Evolutionary conservation across 2,888 invertebrate species (phyloP).

Genomic region (Tetragonisca angustula): DNA sequence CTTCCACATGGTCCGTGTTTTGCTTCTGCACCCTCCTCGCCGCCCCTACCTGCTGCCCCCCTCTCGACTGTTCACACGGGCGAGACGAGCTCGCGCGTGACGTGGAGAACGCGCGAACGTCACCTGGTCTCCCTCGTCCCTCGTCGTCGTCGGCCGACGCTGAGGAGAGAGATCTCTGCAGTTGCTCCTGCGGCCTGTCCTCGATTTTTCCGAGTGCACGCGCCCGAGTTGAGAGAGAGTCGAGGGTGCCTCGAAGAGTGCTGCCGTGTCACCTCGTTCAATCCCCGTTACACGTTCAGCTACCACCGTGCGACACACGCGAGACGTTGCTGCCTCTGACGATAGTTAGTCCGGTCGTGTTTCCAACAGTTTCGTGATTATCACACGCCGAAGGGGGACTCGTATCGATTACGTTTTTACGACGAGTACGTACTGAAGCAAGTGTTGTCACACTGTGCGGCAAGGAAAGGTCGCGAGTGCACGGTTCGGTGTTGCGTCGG

Average conservation of each 20-base stretch:
- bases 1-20: conserved; percentile 67
- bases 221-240: too few species aligned
- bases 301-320: too few species aligned
- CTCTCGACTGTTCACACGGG: conserved; percentile 51
- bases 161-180: background rate
- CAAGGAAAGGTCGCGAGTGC: too few species aligned
- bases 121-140: conserved; percentile 6
- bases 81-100: conserved; percentile 40
- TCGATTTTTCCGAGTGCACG: background rate
- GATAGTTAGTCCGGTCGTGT: too few species aligned
- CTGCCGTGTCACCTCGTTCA: background rate
- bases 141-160: too few species aligned
- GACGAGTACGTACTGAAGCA: too few species aligned
- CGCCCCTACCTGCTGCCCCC: conserved; percentile 61
- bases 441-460: too few species aligned
- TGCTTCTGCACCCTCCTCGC: conserved; percentile 52
- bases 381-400: too few species aligned
- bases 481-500: conserved; percentile 9
- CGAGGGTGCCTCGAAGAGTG: background rate
- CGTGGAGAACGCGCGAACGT: conserved; percentile 27
- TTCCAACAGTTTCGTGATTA: too few species aligned
- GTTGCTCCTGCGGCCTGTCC: background rate
- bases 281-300: background rate
- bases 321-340: too few species aligned
- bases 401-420: too few species aligned